Base-by-base conservation (phyloP, 1,140 invertebrate genomes). In the Drosophila erecta region DNA sequence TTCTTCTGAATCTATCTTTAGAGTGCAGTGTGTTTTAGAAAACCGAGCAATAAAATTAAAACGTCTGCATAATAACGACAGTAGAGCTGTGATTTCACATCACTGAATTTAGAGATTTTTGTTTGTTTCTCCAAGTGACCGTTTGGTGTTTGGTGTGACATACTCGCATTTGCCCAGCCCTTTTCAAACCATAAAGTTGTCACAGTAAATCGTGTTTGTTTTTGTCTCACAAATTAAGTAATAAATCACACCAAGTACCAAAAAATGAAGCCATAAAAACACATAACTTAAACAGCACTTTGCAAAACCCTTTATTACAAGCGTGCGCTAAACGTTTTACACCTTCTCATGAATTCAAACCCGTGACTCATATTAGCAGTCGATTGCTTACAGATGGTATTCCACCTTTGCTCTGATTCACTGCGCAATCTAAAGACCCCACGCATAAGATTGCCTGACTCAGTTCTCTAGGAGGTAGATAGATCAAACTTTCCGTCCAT, bases 401-500 rank as follows among this genome's bases (percentile, higher is more conserved):
- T 1, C 7, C n/a, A 8, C 35, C 10, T 24, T 22, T 12, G 33
- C 24, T 62, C 15, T 70, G 64, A 70, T 14, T 70, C 66, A 70
- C 33, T 46, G 2, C 4, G 3, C 1, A 0, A 49, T 17, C 15
- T 7, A n/a, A 56, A 17, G 35, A 22, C 35, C 24, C 35, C 35
- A 17, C 15, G 17, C 20, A 27, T 17, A 4, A n/a, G 14, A 15
- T 37, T n/a, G 22, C 22, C 12, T 72, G 46, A 72, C 14, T 71
- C 66, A 72, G 15, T 33, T 5, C 22, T 14, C 6, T 2, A 5
- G 3, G 7, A 3, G 47, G 57, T 15, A 40, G 33, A 37, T 15
- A 43, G 62, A 56, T 66, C 35, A 24, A 47, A 15, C n/a, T 40
- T n/a, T 61, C 67, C 15, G 67, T 73, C 57, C 62, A 53, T 51